Evolutionary conservation across 2,888 invertebrate species (phyloP), one percentile per base, ranked within the genome.

Genomic region (Diaphora mendica): DNA sequence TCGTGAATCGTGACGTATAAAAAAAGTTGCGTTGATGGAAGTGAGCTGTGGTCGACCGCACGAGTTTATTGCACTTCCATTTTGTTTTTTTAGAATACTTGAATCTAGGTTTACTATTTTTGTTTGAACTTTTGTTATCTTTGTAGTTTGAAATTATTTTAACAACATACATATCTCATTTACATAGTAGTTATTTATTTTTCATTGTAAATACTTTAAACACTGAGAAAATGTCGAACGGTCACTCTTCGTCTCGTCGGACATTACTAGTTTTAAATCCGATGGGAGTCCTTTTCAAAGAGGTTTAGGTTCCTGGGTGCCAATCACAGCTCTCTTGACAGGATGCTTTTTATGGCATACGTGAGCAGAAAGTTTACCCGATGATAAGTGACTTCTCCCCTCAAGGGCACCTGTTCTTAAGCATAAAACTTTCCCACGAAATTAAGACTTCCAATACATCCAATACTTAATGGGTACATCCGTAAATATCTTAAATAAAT

Each of bases 21-120:
- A 84, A 82, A 84, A 80, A 80, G 65, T 70, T 69, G 30, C 39
- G 65, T 44, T 39, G 68, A 68, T 55, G n/a, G 67, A 71, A 68
- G 75, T 35, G 74, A 65, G 55, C 74, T 76, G 85, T 55, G 81
- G 75, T 59, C 20, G 79, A 77, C 78, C 79, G 73, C 77, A 72
- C 59, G 70, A 74, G 76, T 75, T 82, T 77, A 82, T 82, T 83
- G 71, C 72, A 73, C 72, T 65, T 23, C 23, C 72, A 79, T 68
- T 42, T 62, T 42, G 30, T 69, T 73, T 73, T 73, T 73, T 73
- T 42, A 64, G 23, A 51, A 17, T 48, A 55, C 26, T 39, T 55
- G 35, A 33, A 68, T 71, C 64, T 71, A 71, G 64, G 48, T 71
- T 67, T 51, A 26, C 11, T 71, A 62, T 66, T 59, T 73, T 70